phyloP scores from a whole-genome alignment of 1,140 invertebrate genomes.

The Manduca sexta region DNA sequence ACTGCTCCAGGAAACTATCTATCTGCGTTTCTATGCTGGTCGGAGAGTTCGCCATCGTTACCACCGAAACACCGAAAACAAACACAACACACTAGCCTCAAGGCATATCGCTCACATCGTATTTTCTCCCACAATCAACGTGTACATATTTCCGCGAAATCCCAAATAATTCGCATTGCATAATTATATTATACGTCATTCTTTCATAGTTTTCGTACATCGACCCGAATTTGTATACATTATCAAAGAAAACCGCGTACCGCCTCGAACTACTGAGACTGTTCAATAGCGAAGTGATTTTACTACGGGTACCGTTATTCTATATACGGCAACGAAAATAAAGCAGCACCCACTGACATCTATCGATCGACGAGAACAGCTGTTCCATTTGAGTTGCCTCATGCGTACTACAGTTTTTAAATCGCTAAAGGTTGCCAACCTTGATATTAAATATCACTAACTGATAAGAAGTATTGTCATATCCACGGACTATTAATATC shows the following conservation, averaged over 20 bases:
- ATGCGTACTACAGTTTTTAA: slow-evolving; percentile 9
- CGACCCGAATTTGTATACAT: slow-evolving; percentile 37
- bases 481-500: no score
- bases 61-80: slow-evolving; percentile 65
- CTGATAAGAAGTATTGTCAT: no score
- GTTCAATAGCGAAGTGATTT: slow-evolving; percentile 47
- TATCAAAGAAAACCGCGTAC: slow-evolving; percentile 42
- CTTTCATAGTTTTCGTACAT: slow-evolving; percentile 38
- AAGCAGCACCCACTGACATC: slow-evolving; percentile 68
- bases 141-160: not conserved
- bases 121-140: not conserved
- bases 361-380: slow-evolving; percentile 63
- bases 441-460: no score
- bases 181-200: slow-evolving; percentile 35
- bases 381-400: slow-evolving; percentile 47
- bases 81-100: slow-evolving; percentile 47
- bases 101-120: slow-evolving; percentile 24
- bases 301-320: slow-evolving; percentile 68
- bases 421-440: not conserved
- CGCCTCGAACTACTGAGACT: slow-evolving; percentile 43
- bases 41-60: slow-evolving; percentile 78
- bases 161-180: slow-evolving; percentile 24
- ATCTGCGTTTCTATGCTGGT: slow-evolving; percentile 85
- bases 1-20: slow-evolving; percentile 86
- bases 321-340: slow-evolving; percentile 63